These are phyloP conservation scores for Mesorhabditis sp. DNA, from an alignment of 2,888 invertebrate genomes.

Conservation along the genomic window DNA sequence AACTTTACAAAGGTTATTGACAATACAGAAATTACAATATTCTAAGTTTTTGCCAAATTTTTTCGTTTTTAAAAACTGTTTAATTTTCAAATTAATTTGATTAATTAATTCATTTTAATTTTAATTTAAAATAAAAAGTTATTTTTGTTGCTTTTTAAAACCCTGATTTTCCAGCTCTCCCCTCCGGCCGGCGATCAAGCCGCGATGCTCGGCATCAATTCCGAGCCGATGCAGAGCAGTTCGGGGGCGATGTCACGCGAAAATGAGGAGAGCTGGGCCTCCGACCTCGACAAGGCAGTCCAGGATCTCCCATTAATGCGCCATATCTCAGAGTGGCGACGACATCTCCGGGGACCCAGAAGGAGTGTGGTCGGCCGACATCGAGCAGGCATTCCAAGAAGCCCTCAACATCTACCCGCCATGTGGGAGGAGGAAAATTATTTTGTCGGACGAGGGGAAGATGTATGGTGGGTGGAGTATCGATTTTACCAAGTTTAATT, in stretches of 20 bases:
- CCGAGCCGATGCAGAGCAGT: slow-evolving; percentile 15
- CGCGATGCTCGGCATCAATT: slow-evolving; percentile 12
- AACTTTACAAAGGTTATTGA: too few relatives aligned
- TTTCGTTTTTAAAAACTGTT: too few relatives aligned
- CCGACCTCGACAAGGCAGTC: background rate
- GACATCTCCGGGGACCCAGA: slow-evolving; percentile 75
- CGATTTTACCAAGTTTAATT: background rate
- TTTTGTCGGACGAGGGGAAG: slow-evolving; percentile 99
- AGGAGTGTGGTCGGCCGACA: slow-evolving; percentile 99
- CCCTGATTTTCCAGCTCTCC: slow-evolving; percentile 21
- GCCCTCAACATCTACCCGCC: slow-evolving; percentile 99
- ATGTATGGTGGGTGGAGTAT: slow-evolving; percentile 91
- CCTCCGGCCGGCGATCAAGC: slow-evolving; percentile 34
- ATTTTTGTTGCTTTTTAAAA: background rate
- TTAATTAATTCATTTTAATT: too few relatives aligned
- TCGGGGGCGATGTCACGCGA: slow-evolving; percentile 13
- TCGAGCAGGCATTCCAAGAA: slow-evolving; percentile 95
- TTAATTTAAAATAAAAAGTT: background rate
- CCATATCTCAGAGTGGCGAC: slow-evolving; percentile 10
- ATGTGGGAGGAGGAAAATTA: slow-evolving; percentile 97
- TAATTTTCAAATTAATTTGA: too few relatives aligned
- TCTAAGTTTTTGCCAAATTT: too few relatives aligned
- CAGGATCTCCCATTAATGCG: too few relatives aligned
- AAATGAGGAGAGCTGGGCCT: slow-evolving; percentile 2
- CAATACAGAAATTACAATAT: too few relatives aligned